A percentile compares a stretch with the other conserved stretches of the same genome.
These are phyloP conservation scores for Porphyrio hochstetteri DNA, from an alignment of 2,113 vertebrate species.

Conservation along the genomic window DNA sequence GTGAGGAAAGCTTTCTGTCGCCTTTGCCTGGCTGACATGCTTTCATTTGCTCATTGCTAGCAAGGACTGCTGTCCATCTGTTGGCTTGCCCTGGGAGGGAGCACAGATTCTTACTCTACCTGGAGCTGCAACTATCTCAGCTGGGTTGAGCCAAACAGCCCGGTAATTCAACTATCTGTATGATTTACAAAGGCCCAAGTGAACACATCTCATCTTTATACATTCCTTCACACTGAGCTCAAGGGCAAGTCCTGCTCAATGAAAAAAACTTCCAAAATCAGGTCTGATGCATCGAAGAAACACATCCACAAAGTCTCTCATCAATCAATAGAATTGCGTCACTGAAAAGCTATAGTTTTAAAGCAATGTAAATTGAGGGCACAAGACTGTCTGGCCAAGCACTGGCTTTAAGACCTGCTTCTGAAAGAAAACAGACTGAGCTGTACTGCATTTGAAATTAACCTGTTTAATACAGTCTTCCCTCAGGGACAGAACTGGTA, in stretches of 20 bases:
- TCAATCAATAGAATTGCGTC: neutral
- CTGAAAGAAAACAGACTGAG: neutral
- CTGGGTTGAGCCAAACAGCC: neutral
- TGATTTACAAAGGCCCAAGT: neutral
- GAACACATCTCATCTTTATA: neutral
- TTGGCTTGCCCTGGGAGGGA: neutral
- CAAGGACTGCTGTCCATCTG: neutral
- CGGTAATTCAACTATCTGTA: neutral
- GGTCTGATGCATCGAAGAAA: neutral
- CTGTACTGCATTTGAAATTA: neutral
- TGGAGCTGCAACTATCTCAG: neutral
- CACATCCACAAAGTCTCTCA: neutral
- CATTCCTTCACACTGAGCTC: neutral
- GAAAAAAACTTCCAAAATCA: neutral
- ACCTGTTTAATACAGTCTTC: neutral
- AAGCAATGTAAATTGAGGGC: neutral
- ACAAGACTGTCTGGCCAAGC: neutral
- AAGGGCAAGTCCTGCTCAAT: neutral
- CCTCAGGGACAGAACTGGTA: neutral
- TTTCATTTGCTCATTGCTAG: neutral
- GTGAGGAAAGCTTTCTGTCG: neutral
- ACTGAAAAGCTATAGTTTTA: neutral
- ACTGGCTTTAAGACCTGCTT: neutral
- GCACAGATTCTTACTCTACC: neutral
- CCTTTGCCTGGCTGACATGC: neutral